Percentiles rank a stretch among this genome's conserved stretches.
Evolutionary conservation across 2,113 vertebrate genomes (phyloP).

Genomic region (Cisticola juncidis): DNA sequence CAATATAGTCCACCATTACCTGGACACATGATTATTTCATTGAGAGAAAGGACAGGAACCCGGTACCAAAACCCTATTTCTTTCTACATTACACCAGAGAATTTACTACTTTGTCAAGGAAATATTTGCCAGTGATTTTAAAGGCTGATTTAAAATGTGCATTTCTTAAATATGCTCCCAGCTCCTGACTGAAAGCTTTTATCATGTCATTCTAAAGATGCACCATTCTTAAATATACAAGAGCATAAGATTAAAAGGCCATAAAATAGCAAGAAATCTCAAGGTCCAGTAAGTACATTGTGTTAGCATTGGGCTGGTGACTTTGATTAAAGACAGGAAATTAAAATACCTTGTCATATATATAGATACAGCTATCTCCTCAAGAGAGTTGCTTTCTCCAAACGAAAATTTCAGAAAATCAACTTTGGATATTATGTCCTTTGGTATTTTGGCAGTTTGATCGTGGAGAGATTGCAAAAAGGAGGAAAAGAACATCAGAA

Average conservation of each 20-base stretch:
- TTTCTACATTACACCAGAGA: slow-evolving; percentile 19
- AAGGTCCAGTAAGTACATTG: background rate
- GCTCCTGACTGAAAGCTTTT: slow-evolving; percentile 1
- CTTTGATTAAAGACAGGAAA: background rate
- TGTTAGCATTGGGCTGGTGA: background rate
- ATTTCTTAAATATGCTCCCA: background rate
- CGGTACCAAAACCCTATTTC: slow-evolving; percentile 2
- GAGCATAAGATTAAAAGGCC: background rate
- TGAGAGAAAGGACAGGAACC: slow-evolving; percentile 41
- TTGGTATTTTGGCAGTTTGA: background rate
- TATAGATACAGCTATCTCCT: background rate
- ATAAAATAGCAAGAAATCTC: background rate
- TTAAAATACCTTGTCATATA: background rate
- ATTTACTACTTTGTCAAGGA: slow-evolving; percentile 15
- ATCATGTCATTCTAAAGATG: background rate
- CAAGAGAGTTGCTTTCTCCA: background rate
- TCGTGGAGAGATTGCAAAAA: background rate
- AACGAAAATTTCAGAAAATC: background rate
- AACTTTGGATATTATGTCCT: background rate
- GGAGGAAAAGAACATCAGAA: background rate
- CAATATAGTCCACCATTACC: slow-evolving; percentile 66
- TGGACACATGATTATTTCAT: slow-evolving; percentile 37
- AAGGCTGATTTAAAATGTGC: slow-evolving; percentile 32
- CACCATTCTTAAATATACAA: background rate
- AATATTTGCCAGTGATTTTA: slow-evolving; percentile 33